Evolutionary conservation across 2,797 vertebrate species (phyloP).

Genomic region (Gymnoscopelus braueri): DNA sequence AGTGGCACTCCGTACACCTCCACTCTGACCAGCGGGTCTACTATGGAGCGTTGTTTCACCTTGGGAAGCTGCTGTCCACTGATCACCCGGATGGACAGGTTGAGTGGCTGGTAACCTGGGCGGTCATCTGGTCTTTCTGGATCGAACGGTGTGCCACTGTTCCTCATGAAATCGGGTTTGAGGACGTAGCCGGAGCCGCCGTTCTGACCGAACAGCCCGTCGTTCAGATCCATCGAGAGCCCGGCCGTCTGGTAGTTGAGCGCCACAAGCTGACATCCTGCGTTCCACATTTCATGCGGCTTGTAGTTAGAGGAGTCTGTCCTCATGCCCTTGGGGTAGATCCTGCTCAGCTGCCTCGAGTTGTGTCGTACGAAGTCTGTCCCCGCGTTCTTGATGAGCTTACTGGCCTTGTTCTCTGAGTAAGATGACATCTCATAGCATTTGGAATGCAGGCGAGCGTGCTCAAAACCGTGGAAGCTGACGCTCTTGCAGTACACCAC

Average conservation of each 20-base stretch:
- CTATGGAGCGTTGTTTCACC: conserved; percentile 87
- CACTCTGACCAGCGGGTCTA: conserved; percentile 92
- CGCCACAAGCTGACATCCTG: conserved; percentile 95
- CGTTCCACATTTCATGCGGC: conserved; percentile 94
- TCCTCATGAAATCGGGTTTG: conserved; percentile 90
- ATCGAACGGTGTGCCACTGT: conserved; percentile 79
- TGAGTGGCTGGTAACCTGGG: conserved; percentile 67
- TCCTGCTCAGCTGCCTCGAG: conserved; percentile 86
- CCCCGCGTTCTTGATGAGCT: conserved; percentile 87
- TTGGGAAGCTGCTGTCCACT: conserved; percentile 96
- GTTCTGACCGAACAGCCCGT: conserved; percentile 92
- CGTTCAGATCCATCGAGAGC: conserved; percentile 93
- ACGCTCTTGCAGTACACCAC: conserved; percentile 93
- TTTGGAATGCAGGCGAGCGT: conserved; percentile 78
- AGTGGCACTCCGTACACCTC: conserved; percentile 87
- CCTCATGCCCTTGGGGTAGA: conserved; percentile 91
- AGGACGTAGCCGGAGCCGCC: conserved; percentile 88
- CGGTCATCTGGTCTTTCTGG: conserved; percentile 78
- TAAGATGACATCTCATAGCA: conserved; percentile 92
- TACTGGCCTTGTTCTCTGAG: conserved; percentile 91
- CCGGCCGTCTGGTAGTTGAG: conserved; percentile 96
- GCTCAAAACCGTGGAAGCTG: conserved; percentile 87
- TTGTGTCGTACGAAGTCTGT: conserved; percentile 91
- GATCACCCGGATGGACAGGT: conserved; percentile 89
- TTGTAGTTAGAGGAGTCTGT: conserved; percentile 96